A percentile compares a stretch with the other conserved stretches of the same genome.
phyloP scores from a whole-genome alignment of 1,140 invertebrate genomes.

The Bombus polaris region DNA sequence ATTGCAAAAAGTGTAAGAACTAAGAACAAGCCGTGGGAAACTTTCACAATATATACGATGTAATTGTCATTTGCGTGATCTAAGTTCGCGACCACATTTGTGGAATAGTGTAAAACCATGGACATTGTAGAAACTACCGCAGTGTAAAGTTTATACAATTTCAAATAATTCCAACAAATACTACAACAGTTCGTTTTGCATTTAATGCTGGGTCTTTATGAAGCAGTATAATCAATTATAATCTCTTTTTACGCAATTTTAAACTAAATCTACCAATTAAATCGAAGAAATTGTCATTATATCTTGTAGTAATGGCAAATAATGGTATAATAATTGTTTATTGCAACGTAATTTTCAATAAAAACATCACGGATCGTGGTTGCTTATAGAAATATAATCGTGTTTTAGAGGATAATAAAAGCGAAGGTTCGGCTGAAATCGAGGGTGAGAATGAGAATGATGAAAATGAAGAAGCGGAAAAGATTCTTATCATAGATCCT shows the following conservation, averaged over 20 bases:
- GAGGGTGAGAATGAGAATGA: constrained; percentile 66
- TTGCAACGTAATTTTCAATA: not conserved
- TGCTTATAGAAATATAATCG: constrained; percentile 20
- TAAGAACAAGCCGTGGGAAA: not conserved
- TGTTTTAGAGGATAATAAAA: constrained; percentile 70
- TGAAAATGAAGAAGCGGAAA: constrained; percentile 72
- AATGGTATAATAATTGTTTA: constrained; percentile 36
- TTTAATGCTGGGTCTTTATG: not conserved
- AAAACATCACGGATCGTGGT: not conserved
- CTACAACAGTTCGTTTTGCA: not conserved
- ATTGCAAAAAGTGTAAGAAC: not conserved
- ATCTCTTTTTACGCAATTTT: not conserved
- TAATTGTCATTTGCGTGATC: constrained; percentile 2
- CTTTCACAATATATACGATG: not conserved
- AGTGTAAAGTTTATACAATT: not conserved
- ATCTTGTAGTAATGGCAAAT: constrained; percentile 28
- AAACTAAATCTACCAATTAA: not conserved
- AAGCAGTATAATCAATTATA: not conserved
- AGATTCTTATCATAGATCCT: constrained; percentile 79
- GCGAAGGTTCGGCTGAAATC: constrained; percentile 66
- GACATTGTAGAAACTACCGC: not conserved
- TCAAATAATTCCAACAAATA: not conserved
- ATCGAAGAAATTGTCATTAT: not conserved
- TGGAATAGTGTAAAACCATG: not conserved
- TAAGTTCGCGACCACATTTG: not conserved